Conservation (phyloP, 1,140 invertebrate genomes). For the silkworm (Bombyx mori) region ASM3026992v2 NC_085122.1:2726001-2726500, state of each 20-base stretch:
- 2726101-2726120: slow-evolving; percentile 37
- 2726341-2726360: slow-evolving; percentile 38
- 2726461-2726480: slow-evolving; percentile 73
- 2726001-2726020: slow-evolving; percentile 38
- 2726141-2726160: slow-evolving; percentile 21
- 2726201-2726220: slow-evolving; percentile 16
- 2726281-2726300: slow-evolving; percentile 6
- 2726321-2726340: slow-evolving; percentile 36
- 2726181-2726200: slow-evolving; percentile 31
- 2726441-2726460: slow-evolving; percentile 81
- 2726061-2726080: slow-evolving; percentile 31
- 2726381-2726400: slow-evolving; percentile 41
- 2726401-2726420: slow-evolving; percentile 72
- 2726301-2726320: slow-evolving; percentile 19
- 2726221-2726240: slow-evolving; percentile 23
- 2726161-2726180: slow-evolving; percentile 30
- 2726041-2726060: slow-evolving; percentile 16
- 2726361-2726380: slow-evolving; percentile 34
- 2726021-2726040: slow-evolving; percentile 18
- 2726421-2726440: slow-evolving; percentile 79
- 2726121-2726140: slow-evolving; percentile 35
- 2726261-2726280: slow-evolving; percentile 14
- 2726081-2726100: slow-evolving; percentile 33
- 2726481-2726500: slow-evolving; percentile 79
- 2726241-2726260: slow-evolving; percentile 49